A percentile compares a stretch with the other conserved stretches of the same genome.
These are phyloP conservation scores for Aptenodytes patagonicus DNA, from an alignment of 2,113 vertebrate genomes.

Conservation along the genomic window DNA sequence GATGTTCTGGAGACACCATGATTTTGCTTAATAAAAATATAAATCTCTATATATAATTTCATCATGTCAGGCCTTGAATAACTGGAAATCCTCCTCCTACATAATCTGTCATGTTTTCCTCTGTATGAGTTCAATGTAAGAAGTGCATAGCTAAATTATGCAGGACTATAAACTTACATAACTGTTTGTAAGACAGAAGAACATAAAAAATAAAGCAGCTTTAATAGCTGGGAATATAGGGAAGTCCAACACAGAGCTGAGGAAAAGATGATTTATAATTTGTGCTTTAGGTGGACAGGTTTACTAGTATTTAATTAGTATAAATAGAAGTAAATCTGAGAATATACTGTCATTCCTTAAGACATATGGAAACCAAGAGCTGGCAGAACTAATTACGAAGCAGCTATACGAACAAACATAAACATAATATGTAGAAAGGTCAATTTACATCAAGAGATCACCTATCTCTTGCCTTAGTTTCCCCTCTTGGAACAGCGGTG, in stretches of 20 bases:
- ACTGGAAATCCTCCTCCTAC: constrained; percentile 48
- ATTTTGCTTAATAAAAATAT: constrained; percentile 22
- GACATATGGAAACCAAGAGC: background rate
- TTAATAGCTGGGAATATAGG: background rate
- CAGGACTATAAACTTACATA: constrained; percentile 6
- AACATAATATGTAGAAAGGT: background rate
- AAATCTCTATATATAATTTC: background rate
- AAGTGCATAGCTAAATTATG: constrained; percentile 13
- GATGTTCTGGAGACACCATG: background rate
- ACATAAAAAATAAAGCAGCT: background rate
- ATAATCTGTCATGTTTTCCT: constrained; percentile 6
- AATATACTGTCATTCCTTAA: background rate
- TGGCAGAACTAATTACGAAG: background rate
- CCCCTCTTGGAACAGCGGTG: background rate
- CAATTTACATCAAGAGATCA: background rate
- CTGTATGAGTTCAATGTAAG: background rate
- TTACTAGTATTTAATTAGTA: constrained; percentile 1
- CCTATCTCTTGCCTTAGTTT: background rate
- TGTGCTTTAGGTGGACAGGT: background rate
- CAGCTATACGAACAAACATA: background rate
- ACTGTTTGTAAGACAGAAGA: constrained; percentile 8
- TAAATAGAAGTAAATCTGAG: background rate
- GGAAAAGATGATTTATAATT: background rate
- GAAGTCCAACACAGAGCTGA: background rate
- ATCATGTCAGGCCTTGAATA: background rate